Evolutionary conservation across 2,797 vertebrate genomes (phyloP), one percentile per base, ranked within the genome.

Genomic region (Gallinago solitaria): DNA sequence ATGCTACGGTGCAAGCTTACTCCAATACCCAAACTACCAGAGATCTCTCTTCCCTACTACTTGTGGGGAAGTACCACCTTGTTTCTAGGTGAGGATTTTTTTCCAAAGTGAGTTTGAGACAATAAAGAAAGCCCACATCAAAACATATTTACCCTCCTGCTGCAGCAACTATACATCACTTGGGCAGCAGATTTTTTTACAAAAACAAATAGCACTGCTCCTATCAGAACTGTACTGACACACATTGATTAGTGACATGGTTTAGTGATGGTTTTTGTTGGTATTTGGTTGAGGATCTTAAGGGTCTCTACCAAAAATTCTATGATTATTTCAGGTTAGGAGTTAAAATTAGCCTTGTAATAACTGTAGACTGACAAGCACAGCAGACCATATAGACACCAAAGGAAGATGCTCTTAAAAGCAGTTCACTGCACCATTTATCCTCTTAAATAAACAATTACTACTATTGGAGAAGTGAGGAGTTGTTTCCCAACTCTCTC

Each of bases 281-380:
- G 28, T 32, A 30, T 54, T 54, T 8, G 28, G 28, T 32, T 51
- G 50, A 51, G 16, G 27, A 51, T 28, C 50, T 28, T 54, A 54
- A 54, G 30, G 11, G 51, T 54, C 28, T 54, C 51, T 54, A 19
- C 16, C 51, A 54, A 54, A 17, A 32, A 54, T 19, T 54, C 51
- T 32, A 32, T 54, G 51, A 54, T 86, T 89, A 61, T 77, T 93
- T 84, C 68, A 84, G 59, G 25, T 57, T 59, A 65, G 59, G 17
- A 86, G 54, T 83, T 95, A 91, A 95, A 97, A 90, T 70, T 91
- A 94, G 54, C 51, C 20, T 48, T 73, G 68, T 32, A 91, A 81
- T 92, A 73, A 86, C 61, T 73, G 54, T 20, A 75, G 65, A 57
- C 37, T 68, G 69, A 95, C 57, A 41, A 95, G 61, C 65, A 83